These are phyloP conservation scores for Guaruba guarouba DNA, from an alignment of 2,113 vertebrate species.

Conservation along the genomic window DNA sequence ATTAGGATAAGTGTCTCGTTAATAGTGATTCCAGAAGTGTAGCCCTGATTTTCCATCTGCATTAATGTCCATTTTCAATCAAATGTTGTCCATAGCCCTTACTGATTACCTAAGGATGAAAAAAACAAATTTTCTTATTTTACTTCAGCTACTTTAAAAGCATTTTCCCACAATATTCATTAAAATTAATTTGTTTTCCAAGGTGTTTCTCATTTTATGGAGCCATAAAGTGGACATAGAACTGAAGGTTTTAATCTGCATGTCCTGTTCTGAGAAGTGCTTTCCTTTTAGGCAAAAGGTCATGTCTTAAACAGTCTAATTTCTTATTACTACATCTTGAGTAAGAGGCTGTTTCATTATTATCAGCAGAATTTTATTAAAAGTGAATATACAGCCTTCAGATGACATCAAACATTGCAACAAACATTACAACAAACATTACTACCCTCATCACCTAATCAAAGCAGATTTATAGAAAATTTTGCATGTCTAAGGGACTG, in stretches of 20 bases:
- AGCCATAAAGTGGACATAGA: not conserved
- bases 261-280: not conserved
- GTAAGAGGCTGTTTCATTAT: not conserved
- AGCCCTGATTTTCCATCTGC: not conserved
- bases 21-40: not conserved
- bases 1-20: not conserved
- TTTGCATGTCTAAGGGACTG: not conserved
- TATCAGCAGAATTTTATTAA: conserved; percentile 13
- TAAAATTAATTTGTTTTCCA: not conserved
- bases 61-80: not conserved
- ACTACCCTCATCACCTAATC: not conserved
- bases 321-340: not conserved
- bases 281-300: not conserved
- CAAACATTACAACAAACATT: not conserved
- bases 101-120: not conserved
- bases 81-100: not conserved
- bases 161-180: not conserved
- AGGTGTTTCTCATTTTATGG: not conserved
- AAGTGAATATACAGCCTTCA: not conserved
- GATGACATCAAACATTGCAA: not conserved
- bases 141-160: not conserved
- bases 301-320: not conserved
- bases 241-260: not conserved
- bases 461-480: not conserved
- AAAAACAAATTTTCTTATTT: not conserved